Conservation (phyloP, 2,888 invertebrate genomes). For the Drosophila anomalata region DNA sequence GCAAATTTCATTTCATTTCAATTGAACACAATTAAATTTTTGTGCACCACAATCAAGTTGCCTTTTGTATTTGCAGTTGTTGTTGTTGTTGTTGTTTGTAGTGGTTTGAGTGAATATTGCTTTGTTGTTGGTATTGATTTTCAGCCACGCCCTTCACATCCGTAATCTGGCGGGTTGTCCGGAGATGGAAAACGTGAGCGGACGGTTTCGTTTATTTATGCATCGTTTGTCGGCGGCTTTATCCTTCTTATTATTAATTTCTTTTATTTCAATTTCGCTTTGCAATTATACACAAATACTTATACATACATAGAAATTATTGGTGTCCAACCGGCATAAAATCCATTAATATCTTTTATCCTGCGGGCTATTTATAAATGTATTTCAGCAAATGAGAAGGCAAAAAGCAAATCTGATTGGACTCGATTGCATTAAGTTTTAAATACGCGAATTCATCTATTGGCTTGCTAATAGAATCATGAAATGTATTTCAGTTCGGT, state of each 20-base stretch:
- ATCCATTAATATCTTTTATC: conserved; percentile 76
- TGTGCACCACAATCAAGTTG: conserved; percentile 54
- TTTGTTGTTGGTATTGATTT: conserved; percentile 50
- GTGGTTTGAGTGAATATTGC: conserved; percentile 22
- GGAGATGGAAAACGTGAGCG: conserved; percentile 21
- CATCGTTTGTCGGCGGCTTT: conserved; percentile 47
- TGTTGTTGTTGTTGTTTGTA: conserved; percentile 34
- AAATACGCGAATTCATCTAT: conserved; percentile 47
- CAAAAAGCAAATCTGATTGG: conserved; percentile 43
- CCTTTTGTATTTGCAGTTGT: conserved; percentile 48
- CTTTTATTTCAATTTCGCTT: conserved; percentile 24
- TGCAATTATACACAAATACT: conserved; percentile 13
- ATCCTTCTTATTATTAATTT: conserved; percentile 33
- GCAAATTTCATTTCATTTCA: conserved; percentile 58
- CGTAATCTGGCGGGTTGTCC: conserved; percentile 8
- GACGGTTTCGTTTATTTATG: conserved; percentile 69
- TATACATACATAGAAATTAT: conserved; percentile 36
- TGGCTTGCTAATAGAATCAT: conserved; percentile 47
- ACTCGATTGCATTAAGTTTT: conserved; percentile 52
- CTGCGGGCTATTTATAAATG: conserved; percentile 44
- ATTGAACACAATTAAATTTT: conserved; percentile 73
- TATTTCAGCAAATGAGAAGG: conserved; percentile 37
- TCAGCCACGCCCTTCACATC: conserved; percentile 24
- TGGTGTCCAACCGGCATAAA: conserved; percentile 48
- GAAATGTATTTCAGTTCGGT: conserved; percentile 29